Evolutionary conservation across 2,888 invertebrate species (phyloP).

Genomic region (Caenorhabditis sp.): DNA sequence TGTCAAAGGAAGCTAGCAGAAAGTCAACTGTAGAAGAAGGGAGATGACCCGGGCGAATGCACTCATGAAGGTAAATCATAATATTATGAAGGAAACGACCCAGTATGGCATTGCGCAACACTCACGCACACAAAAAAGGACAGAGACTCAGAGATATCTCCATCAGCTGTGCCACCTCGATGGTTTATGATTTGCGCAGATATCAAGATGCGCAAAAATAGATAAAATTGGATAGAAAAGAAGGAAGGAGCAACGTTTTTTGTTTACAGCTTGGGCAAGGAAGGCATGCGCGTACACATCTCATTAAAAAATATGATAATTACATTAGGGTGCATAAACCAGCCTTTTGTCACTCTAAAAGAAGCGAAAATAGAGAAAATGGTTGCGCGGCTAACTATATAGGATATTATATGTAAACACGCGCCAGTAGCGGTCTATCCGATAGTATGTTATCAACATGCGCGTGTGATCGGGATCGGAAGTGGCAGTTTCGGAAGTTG

Average conservation of each 20-base stretch:
- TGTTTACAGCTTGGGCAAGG: no score
- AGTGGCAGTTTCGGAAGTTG: constrained; percentile 20
- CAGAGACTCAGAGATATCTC: constrained; percentile 33
- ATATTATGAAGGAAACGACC: constrained; percentile 44
- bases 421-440: background rate
- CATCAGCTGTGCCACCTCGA: constrained; percentile 51
- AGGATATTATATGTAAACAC: constrained; percentile 21
- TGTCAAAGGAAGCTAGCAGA: constrained; percentile 3
- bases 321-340: constrained; percentile 5
- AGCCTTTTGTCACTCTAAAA: constrained; percentile 3
- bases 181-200: constrained; percentile 41
- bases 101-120: constrained; percentile 51
- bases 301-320: constrained; percentile 10
- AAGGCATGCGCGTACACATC: background rate
- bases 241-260: constrained; percentile 2
- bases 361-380: background rate
- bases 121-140: constrained; percentile 32
- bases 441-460: constrained; percentile 34
- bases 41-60: constrained; percentile 23
- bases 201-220: constrained; percentile 27
- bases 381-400: background rate
- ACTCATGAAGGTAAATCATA: constrained; percentile 50
- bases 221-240: constrained; percentile 1
- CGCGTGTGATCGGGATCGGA: constrained; percentile 29
- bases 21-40: background rate